Base-by-base conservation (phyloP, 1,140 invertebrate species). In the Drosophila ironensis region DNA sequence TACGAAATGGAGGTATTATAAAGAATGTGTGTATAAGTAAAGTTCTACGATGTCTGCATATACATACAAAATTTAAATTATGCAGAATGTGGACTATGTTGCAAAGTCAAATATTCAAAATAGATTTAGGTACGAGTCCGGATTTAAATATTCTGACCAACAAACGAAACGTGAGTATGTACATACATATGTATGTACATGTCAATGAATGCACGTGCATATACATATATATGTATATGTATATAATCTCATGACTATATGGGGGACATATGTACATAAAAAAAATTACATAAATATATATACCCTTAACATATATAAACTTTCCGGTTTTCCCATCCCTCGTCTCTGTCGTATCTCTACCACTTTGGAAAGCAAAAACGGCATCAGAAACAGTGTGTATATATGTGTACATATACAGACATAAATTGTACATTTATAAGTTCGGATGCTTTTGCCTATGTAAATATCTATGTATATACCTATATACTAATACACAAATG, bases 81-180 rank as follows among this genome's bases (percentile, higher is more conserved):
- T 72, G 57, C 47, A 68, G 35, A 68, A 56, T 68, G 63, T 68
- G 50, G 33, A 54, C 20, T 54, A 56, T 35, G 47, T 35, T 24
- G 33, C 17, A 20, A 35, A 41, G 27, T 19, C 38, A 27, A 24
- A 57, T 63, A 27, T 33, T 40, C 47, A 17, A 40, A 28, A 50
- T 48, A 48, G 11, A 27, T 24, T 24, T 61, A 17, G 24, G 24
- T 20, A 7, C 9, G 48, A 53, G 33, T 35, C 64, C 12, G 45
- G 22, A 17, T 38, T 7, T 64, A 50, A 38, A 19, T 42, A 42
- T 52, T 12, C 30, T 50, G 22, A 25, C 47, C 50, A 50, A 41
- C 24, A n/a, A 66, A 27, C 22, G 51, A 68, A 69, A 69, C 42
- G 64, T 69, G 52, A 57, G 64, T 69, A 42, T 56, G 64, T 69